Conservation (phyloP, 2,113 vertebrate species). For the Micromys minutus region DNA sequence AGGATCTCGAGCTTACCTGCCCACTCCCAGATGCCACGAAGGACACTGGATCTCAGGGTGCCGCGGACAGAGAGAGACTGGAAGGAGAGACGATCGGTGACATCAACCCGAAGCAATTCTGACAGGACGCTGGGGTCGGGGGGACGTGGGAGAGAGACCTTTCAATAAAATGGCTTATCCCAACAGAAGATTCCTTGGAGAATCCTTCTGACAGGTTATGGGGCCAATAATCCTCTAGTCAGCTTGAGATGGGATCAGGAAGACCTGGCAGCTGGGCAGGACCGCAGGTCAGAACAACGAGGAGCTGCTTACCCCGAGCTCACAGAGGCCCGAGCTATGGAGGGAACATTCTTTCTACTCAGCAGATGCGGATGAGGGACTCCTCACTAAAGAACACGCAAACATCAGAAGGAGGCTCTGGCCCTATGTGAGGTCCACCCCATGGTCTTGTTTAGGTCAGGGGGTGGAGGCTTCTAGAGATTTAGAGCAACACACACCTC, state of each 20-base stretch:
- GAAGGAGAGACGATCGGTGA: slow-evolving; percentile 27
- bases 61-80: neutral
- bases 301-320: neutral
- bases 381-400: neutral
- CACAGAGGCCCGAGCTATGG: neutral
- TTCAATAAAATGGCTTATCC: slow-evolving; percentile 60
- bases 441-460: neutral
- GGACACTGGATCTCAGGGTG: slow-evolving; percentile 25
- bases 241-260: neutral
- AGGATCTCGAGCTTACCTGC: neutral
- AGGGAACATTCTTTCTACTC: neutral
- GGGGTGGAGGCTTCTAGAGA: neutral
- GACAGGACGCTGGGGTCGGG: accelerated
- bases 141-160: accelerated
- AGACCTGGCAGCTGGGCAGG: neutral
- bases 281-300: neutral
- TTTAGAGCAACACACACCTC: neutral
- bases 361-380: neutral
- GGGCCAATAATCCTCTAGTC: neutral
- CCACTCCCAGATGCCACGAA: neutral
- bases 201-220: neutral
- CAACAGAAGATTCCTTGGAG: neutral
- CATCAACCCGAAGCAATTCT: neutral
- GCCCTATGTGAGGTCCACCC: neutral
- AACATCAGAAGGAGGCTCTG: neutral